Conservation (phyloP, 2,797 vertebrate species). For the Bryconaethiops microstoma region DNA sequence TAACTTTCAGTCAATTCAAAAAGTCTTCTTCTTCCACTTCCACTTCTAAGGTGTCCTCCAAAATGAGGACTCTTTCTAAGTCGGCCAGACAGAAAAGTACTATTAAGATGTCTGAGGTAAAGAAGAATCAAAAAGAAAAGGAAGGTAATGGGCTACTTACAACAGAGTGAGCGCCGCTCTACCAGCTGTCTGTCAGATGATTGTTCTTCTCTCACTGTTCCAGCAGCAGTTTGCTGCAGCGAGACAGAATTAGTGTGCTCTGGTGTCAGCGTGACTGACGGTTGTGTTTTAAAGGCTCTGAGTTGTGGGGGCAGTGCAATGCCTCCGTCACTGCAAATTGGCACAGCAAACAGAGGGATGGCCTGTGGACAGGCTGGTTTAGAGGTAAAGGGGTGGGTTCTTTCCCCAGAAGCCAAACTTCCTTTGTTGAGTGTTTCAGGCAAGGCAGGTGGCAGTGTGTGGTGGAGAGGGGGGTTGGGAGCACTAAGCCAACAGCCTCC, state of each 20-base stretch:
- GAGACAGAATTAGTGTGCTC: constrained; percentile 24
- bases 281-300: constrained; percentile 41
- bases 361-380: constrained; percentile 19
- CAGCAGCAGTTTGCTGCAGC: constrained; percentile 1
- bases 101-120: constrained; percentile 15
- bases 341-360: neutral
- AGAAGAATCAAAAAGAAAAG: constrained; percentile 19
- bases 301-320: constrained; percentile 28
- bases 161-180: neutral
- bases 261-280: constrained; percentile 34
- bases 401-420: constrained; percentile 8
- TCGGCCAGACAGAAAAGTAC: neutral
- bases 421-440: constrained; percentile 34
- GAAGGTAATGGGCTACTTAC: constrained; percentile 44
- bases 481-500: neutral
- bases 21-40: neutral
- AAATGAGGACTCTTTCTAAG: neutral
- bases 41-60: neutral
- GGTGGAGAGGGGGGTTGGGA: constrained; percentile 61
- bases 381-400: constrained; percentile 24
- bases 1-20: neutral
- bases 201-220: constrained; percentile 4
- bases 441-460: constrained; percentile 51
- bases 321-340: constrained; percentile 6
- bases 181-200: constrained; percentile 30